Evolutionary conservation across 2,888 invertebrate species (phyloP), one percentile per base, ranked within the genome.

Genomic region (Lasioglossum morio): DNA sequence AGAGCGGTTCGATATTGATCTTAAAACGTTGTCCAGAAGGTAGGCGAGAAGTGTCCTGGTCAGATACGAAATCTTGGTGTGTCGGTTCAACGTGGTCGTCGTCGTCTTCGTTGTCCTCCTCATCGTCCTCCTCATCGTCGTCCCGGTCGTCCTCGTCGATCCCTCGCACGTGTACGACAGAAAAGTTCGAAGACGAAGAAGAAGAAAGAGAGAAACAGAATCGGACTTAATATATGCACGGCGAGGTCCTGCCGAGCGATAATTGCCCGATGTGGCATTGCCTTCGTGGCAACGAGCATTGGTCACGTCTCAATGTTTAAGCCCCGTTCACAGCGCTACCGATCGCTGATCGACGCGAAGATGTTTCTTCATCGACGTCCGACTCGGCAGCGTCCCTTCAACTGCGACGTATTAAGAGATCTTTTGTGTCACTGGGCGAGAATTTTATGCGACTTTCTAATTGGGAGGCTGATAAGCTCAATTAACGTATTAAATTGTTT

Each of bases 201-300:
- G 60, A 70, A 76, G 43, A 74, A 27, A 57, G 76, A 79, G n/a
- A 75, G 75, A 72, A 80, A 72, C 30, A 19, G 60, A 66, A 83
- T 88, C 83, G 89, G 87, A 84, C 86, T 91, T 92, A 91, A 91
- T 91, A 88, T 91, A 89, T 91, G 91, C 90, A 46, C 88, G 89
- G 75, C 89, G 88, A 83, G 88, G 89, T 85, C 89, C 89, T 87
- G 91, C 86, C 87, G 88, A 92, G 92, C 93, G 94, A 94, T 94
- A 94, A 94, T 94, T 94, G 93, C 93, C 94, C 93, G 91, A 93
- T 92, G 93, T 92, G 92, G 92, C 91, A 91, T 91, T 92, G 94
- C 90, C 91, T 90, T 90, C 89, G 89, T 89, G 88, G 87, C 92
- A 91, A 91, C 89, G 85, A 87, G 87, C 88, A 89, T 88, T 89